These are phyloP conservation scores for Battus philenor DNA, from an alignment of 1,140 invertebrate genomes.

Conservation along the genomic window DNA sequence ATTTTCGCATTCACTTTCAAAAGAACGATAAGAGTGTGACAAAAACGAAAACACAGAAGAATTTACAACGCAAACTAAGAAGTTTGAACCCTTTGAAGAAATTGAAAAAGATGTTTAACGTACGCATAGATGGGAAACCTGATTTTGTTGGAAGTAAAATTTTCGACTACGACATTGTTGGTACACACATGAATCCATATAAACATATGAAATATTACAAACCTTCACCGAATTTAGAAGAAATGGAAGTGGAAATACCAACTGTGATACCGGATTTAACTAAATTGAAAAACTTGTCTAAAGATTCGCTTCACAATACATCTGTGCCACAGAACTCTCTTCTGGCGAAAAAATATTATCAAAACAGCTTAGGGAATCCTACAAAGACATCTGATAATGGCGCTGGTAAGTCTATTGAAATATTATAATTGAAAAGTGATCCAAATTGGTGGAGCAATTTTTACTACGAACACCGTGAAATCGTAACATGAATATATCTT, in stretches of 20 bases:
- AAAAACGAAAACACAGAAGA: constrained; percentile 25
- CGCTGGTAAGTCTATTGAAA: too few species aligned
- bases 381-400: too few species aligned
- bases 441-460: too few species aligned
- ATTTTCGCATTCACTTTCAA: constrained; percentile 22
- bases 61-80: constrained; percentile 21
- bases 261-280: constrained; percentile 30
- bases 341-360: too few species aligned
- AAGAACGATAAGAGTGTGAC: constrained; percentile 15
- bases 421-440: too few species aligned
- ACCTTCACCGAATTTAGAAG: constrained; percentile 22
- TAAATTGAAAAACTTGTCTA: not conserved
- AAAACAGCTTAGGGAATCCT: too few species aligned
- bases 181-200: constrained; percentile 20
- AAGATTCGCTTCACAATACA: not conserved
- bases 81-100: constrained; percentile 44
- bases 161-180: constrained; percentile 35
- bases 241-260: constrained; percentile 34
- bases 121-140: constrained; percentile 13
- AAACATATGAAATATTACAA: constrained; percentile 25
- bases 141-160: constrained; percentile 13
- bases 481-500: too few species aligned
- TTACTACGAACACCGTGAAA: too few species aligned
- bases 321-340: not conserved
- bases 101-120: constrained; percentile 38